Evolutionary conservation across 2,888 invertebrate species (phyloP).

Genomic region (Amphipyra berbera): DNA sequence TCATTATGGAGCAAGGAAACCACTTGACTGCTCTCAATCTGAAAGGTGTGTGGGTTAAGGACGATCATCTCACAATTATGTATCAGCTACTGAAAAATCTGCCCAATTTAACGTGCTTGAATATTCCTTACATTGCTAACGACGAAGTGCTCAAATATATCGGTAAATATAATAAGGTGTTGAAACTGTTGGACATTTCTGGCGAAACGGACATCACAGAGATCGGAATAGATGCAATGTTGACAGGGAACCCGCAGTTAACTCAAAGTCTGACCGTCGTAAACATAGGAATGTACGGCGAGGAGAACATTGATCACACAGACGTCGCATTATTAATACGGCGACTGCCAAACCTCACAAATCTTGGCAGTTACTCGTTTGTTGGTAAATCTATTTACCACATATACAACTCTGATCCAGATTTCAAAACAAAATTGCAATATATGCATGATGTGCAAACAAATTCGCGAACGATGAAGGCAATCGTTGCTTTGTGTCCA

Average conservation of each 20-base stretch:
- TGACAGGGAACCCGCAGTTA: slow-evolving; percentile 86
- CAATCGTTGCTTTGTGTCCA: slow-evolving; percentile 91
- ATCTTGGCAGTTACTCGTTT: slow-evolving; percentile 92
- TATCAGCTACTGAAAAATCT: slow-evolving; percentile 90
- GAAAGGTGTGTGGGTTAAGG: slow-evolving; percentile 93
- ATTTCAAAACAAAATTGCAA: slow-evolving; percentile 91
- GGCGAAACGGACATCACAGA: slow-evolving; percentile 93
- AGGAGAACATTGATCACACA: slow-evolving; percentile 92
- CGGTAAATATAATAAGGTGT: slow-evolving; percentile 86
- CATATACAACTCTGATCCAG: slow-evolving; percentile 87
- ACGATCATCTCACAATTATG: slow-evolving; percentile 91
- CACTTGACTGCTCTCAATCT: slow-evolving; percentile 91
- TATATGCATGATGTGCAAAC: slow-evolving; percentile 92
- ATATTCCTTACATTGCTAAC: slow-evolving; percentile 93
- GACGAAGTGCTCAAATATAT: slow-evolving; percentile 91
- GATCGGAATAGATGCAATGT: slow-evolving; percentile 90
- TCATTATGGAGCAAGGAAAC: slow-evolving; percentile 91
- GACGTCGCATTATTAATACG: slow-evolving; percentile 91
- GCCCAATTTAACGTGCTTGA: slow-evolving; percentile 90
- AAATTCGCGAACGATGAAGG: slow-evolving; percentile 89
- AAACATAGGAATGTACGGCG: slow-evolving; percentile 92
- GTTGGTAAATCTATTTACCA: slow-evolving; percentile 91
- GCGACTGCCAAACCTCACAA: slow-evolving; percentile 91
- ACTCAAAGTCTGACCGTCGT: slow-evolving; percentile 90
- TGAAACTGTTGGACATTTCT: slow-evolving; percentile 91